Percentiles rank a stretch among this genome's conserved stretches.
Evolutionary conservation across 2,797 vertebrate genomes (phyloP).

Genomic region (Gallinago solitaria): DNA sequence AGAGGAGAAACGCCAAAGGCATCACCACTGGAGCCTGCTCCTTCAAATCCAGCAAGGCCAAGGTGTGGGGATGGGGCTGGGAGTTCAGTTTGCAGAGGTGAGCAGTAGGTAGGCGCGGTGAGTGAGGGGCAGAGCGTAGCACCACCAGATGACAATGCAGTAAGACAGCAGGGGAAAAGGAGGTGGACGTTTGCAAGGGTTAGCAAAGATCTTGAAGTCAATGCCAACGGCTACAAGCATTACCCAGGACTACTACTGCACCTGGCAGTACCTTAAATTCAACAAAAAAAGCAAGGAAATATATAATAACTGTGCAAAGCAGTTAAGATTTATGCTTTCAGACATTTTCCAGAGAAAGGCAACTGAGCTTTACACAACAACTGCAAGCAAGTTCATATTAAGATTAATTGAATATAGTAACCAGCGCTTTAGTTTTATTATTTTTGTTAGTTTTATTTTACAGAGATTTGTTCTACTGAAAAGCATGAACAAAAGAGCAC

Average conservation of each 20-base stretch:
- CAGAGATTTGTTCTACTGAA: not conserved
- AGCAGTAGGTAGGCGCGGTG: not conserved
- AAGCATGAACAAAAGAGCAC: not conserved
- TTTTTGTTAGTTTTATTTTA: not conserved
- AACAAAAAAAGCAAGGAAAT: not conserved
- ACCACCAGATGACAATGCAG: fast-evolving
- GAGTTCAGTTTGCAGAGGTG: fast-evolving
- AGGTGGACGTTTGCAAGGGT: not conserved
- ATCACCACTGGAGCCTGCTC: fast-evolving
- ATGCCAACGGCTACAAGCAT: not conserved
- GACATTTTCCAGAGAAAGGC: not conserved
- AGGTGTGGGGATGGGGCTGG: fast-evolving
- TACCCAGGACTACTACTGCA: not conserved
- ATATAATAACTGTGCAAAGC: not conserved
- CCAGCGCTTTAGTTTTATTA: not conserved
- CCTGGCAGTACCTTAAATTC: not conserved
- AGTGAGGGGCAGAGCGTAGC: not conserved
- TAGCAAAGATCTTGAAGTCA: not conserved
- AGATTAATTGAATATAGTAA: not conserved
- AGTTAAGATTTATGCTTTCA: not conserved
- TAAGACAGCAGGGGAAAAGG: not conserved
- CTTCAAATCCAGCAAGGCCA: not conserved
- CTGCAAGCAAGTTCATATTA: not conserved
- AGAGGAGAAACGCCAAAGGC: not conserved
- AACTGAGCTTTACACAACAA: not conserved